Evolutionary conservation across 1,140 invertebrate genomes (phyloP), one percentile per base, ranked within the genome.

Genomic region (Cherax destructor): DNA sequence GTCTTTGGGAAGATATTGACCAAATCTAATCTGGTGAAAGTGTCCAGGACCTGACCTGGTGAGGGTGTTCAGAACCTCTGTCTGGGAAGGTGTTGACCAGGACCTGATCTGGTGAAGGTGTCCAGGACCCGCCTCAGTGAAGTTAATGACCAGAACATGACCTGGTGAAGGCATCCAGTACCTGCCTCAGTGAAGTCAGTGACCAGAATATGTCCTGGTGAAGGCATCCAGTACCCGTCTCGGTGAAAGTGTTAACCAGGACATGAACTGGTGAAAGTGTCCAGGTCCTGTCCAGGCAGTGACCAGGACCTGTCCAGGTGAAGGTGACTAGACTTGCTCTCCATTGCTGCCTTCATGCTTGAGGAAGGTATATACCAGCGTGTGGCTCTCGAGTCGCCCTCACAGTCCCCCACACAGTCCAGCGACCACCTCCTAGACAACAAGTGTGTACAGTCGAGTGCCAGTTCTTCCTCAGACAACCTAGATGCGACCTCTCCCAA

Each of bases 401-500:
- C 89, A 24, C 89, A 91, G 83, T 91, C 89, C 24, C 89, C 89
- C n/a, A 91, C 89, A 30, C 89, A 91, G 76, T 91, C 89, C 65
- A 91, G 89, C 49, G 83, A 91, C 74, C 81, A 79, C 76, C 83
- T 91, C 5, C 89, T 91, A 74, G 89, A 91, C 83, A 91, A 91
- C 83, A 91, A 91, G 89, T 91, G 89, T 21, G 89, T 91, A 18
- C 89, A 91, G 83, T 91, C 89, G 49, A 91, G 89, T 56, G 89
- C 89, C 89, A 91, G 89, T 59, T 85, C 83, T 30, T 91, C 89
- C 56, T 91, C 89, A 21, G 89, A 91, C 74, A 91, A 78, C 74
- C 89, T 91, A 49, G 86, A 88, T 88, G 86, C 61, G 41, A 91
- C 89, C 61, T n/a, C 52, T n/a, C 56, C 69, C 30, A 76, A 79